Evolutionary conservation across 2,888 invertebrate genomes (phyloP), one percentile per base, ranked within the genome.

Genomic region (Eristalinus aeneus): DNA sequence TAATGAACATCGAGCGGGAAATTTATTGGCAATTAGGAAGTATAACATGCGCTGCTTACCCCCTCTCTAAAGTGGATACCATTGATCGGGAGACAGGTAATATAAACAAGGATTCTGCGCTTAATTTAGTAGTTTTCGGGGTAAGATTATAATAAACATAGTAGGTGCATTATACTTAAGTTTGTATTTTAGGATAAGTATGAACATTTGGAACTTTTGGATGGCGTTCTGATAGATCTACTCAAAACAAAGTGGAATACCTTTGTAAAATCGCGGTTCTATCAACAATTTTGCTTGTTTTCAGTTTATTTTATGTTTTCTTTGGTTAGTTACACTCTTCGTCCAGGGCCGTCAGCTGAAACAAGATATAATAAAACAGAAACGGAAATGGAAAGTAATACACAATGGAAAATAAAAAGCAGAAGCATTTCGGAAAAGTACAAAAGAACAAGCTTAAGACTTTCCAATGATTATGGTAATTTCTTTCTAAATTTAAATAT

Each of bases 221-320:
- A 99, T 91, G 99, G 99, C 0, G 96, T 98, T 89, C 93, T 99
- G 61, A 97, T 98, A 22, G 98, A 99, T 92, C 94, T 99, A 16
- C 93, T 99, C 11, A 96, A 98, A 91, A 98, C 98, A 2, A 99
- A 99, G 93, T 99, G 99, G 99, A 97, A 98, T 90, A 97, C 98
- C 0, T 99, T 98, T 92, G 98, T 98, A 1, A 98, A 97, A 93
- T 96, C 96, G 87, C 97, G 98, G 83, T 98, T 99, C 93, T 98
- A 98, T 92, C 94, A 97, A 5, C 97, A 98, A 91, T 98, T 99
- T 92, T 95, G 97, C 86, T 94, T 97, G 73, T 99, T 99, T 92
- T 95, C 96, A 11, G 95, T 96, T 83, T 99, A 99, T 92, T 99
- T 99, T 91, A 91, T 98, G 32, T 94, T 98, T 63, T 98, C 98